These are phyloP conservation scores for Mya arenaria DNA, from an alignment of 1,140 invertebrate species.

Conservation along the genomic window DNA sequence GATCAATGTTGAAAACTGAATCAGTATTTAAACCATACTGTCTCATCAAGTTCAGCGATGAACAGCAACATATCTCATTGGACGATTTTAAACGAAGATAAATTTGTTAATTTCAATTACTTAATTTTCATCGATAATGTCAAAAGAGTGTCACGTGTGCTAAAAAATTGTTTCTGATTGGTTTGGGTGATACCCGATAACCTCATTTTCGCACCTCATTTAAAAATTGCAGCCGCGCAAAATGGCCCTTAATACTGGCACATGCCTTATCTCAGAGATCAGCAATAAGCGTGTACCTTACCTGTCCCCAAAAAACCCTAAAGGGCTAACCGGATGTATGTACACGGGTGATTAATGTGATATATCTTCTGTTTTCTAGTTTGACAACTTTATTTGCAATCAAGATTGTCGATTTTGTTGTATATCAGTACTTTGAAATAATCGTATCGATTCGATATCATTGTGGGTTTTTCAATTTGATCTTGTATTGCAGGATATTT, in stretches of 20 bases:
- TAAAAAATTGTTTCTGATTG: constrained; percentile 3
- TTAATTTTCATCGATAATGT: background rate
- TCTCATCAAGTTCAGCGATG: no score
- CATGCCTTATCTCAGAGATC: constrained; percentile 25
- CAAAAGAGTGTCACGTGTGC: constrained; percentile 23
- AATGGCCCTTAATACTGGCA: background rate
- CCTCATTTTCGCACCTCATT: constrained; percentile 23
- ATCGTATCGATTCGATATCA: background rate
- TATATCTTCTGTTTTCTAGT: constrained; percentile 1
- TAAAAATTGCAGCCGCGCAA: constrained; percentile 6
- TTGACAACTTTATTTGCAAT: constrained; percentile 49
- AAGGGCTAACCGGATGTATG: constrained; percentile 21
- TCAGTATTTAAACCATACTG: no score
- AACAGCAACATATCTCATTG: no score
- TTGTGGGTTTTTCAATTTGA: background rate
- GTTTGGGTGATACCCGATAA: constrained; percentile 1
- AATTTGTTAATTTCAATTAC: background rate
- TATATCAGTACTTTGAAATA: background rate
- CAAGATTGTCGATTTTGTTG: background rate
- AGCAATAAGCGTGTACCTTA: background rate
- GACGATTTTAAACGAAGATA: no score
- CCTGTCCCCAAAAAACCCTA: constrained; percentile 4
- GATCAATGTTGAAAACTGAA: no score
- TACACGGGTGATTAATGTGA: constrained; percentile 33
- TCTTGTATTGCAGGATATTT: background rate